Evolutionary conservation across 2,113 vertebrate genomes (phyloP), one percentile per base, ranked within the genome.

Genomic region (Siphamia tubifer): DNA sequence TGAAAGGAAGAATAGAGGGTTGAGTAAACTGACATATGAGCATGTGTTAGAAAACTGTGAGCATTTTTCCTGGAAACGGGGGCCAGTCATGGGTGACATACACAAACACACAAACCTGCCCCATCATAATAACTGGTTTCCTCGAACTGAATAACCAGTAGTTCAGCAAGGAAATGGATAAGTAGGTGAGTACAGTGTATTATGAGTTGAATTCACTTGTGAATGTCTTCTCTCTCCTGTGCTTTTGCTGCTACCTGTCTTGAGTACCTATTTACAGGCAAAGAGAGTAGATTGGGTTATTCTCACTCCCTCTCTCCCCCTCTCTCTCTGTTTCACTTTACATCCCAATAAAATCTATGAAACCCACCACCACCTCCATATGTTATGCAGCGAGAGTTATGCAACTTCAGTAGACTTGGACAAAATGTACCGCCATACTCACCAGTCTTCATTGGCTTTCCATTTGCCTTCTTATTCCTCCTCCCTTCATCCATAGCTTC

Each of bases 311-410:
- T 31, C 62, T 60, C 27, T 25, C 35, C 53, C 16, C 38, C 52
- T 55, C 31, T 58, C 28, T 52, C 39, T 45, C 53, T 44, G 23
- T 54, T 52, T 77, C 52, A 68, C 76, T 85, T 88, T 84, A 77
- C 58, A 64, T 76, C 63, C 68, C 70, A 65, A 74, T 82, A 81
- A 90, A 90, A 80, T 12, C 57, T 45, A 48, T 74, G 34, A 75
- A 74, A 63, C 49, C 83, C 63, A 72, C 31, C 40, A 60, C 57
- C 40, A 60, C 57, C 49, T 84, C 83, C 78, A 83, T 82, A 74
- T 72, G 69, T 45, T 61, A 38, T 2, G 25, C 55, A 47, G 42
- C 5, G 40, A 72, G 34, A 20, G 67, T 89, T 87, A 75, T 45
- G 77, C 73, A 82, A 84, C 76, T 31, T 12, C 49, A 38, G 53